phyloP scores from a whole-genome alignment of 1,140 invertebrate species.

The Thalassaphorura encarpata region DNA sequence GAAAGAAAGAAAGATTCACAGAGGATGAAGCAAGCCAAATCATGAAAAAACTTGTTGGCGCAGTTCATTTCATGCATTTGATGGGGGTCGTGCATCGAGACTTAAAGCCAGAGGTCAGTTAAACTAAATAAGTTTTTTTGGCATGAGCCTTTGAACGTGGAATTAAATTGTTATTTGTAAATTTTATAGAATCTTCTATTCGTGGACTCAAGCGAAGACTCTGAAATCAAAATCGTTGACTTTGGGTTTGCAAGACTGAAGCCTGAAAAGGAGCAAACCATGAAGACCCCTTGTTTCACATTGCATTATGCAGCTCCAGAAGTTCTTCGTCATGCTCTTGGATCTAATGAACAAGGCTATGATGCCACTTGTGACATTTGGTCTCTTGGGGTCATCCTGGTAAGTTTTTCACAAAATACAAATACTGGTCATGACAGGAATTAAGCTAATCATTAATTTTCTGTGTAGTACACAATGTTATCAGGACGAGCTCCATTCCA shows the following conservation, averaged over 20 bases:
- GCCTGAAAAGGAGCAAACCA: conserved; percentile 48
- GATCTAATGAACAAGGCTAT: conserved; percentile 47
- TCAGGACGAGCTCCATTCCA: conserved; percentile 74
- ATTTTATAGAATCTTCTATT: conserved; percentile 60
- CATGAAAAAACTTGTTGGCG: conserved; percentile 66
- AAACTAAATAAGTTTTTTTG: too few relatives aligned
- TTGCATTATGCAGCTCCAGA: conserved; percentile 86
- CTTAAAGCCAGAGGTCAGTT: conserved; percentile 74
- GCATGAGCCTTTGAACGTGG: conserved; percentile 1
- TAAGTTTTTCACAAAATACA: conserved; percentile 35
- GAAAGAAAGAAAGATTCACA: conserved; percentile 53
- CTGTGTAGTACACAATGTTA: conserved; percentile 67
- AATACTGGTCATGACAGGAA: conserved; percentile 5
- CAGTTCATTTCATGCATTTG: conserved; percentile 70
- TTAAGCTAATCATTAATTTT: conserved; percentile 15
- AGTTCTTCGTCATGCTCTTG: conserved; percentile 52
- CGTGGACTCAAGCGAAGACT: conserved; percentile 48
- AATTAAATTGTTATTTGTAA: conserved; percentile 17
- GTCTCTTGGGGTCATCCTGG: conserved; percentile 80
- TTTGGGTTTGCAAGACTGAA: conserved; percentile 78
- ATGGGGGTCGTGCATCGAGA: conserved; percentile 75
- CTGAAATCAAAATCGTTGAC: conserved; percentile 72
- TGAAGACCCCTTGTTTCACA: conserved; percentile 77
- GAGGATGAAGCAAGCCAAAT: conserved; percentile 57
- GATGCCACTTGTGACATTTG: conserved; percentile 84